phyloP scores from a whole-genome alignment of 2,888 invertebrate genomes.

The Drosophila rellima region DNA sequence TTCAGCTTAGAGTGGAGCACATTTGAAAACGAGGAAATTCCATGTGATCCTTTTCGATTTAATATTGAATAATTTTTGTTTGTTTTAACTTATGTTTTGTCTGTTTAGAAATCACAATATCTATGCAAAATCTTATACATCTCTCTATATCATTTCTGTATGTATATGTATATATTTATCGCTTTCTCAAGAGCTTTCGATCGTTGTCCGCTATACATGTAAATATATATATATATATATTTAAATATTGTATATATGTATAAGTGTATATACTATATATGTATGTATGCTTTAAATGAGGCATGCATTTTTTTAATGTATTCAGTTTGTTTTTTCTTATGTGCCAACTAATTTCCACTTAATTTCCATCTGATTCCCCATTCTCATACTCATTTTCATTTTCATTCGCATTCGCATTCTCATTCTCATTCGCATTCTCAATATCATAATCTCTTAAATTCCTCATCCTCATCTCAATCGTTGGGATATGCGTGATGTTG shows the following conservation, averaged over 20 bases:
- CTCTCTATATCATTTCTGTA: conserved; percentile 38
- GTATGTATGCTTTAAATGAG: conserved; percentile 14
- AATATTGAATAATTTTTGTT: conserved; percentile 30
- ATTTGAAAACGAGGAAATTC: conserved; percentile 24
- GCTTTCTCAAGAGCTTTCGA: conserved; percentile 51
- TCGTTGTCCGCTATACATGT: conserved; percentile 69
- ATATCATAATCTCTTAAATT: conserved; percentile 1
- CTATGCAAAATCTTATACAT: conserved; percentile 66
- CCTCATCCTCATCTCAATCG: conserved; percentile 55
- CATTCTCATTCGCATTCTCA: conserved; percentile 7
- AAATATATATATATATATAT: conserved; percentile 54
- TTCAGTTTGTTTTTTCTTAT: conserved; percentile 31
- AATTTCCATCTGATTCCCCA: neutral
- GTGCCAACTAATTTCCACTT: conserved; percentile 32
- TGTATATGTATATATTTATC: conserved; percentile 42
- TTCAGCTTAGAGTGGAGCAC: conserved; percentile 26
- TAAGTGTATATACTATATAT: conserved; percentile 30
- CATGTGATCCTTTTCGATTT: conserved; percentile 29
- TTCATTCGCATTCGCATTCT: conserved; percentile 7
- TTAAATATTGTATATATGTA: conserved; percentile 21
- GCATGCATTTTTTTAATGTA: conserved; percentile 41
- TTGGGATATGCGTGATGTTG: conserved; percentile 82
- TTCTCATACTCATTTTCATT: conserved; percentile 8
- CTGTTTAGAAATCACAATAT: conserved; percentile 70
- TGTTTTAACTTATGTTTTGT: conserved; percentile 43